phyloP scores from a whole-genome alignment of 1,140 invertebrate genomes.

The Musca vetustissima region DNA sequence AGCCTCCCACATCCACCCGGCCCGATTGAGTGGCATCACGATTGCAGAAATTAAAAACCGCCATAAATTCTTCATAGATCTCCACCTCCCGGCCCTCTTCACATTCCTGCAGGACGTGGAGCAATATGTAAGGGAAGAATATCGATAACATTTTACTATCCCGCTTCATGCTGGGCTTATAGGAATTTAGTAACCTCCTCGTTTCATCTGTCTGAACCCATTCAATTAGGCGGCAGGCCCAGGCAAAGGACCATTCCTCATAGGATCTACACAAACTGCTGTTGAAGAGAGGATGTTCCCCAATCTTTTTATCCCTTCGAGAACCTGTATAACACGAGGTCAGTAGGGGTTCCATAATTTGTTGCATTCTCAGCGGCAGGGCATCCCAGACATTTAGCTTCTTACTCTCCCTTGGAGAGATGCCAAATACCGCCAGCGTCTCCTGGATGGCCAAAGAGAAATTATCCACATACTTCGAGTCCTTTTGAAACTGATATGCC shows the following conservation, averaged over 20 bases:
- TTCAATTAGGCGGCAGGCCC: constrained; percentile 64
- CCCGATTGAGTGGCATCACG: constrained; percentile 26
- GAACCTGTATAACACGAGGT: constrained; percentile 65
- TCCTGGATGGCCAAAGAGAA: constrained; percentile 70
- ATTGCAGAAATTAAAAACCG: constrained; percentile 35
- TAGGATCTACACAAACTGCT: constrained; percentile 66
- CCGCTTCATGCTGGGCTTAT: constrained; percentile 69
- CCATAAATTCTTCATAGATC: constrained; percentile 60
- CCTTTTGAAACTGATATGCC: constrained; percentile 74
- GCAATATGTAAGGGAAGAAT: constrained; percentile 71
- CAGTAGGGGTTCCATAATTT: constrained; percentile 71
- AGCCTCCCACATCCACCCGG: constrained; percentile 28
- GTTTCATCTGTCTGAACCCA: constrained; percentile 60
- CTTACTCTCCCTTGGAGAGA: constrained; percentile 63
- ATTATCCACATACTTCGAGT: constrained; percentile 60
- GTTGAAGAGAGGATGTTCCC: constrained; percentile 64
- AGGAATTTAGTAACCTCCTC: constrained; percentile 63
- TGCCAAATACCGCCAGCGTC: constrained; percentile 69
- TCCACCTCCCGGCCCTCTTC: constrained; percentile 40
- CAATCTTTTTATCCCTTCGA: constrained; percentile 35
- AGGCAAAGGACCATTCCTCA: constrained; percentile 72
- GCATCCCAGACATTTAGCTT: constrained; percentile 67
- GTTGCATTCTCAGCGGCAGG: constrained; percentile 66
- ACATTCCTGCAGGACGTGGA: constrained; percentile 63
- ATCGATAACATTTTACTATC: constrained; percentile 69